Base-by-base conservation (phyloP, 64 coral and sea anemone genomes). In the Pocillopora damicornis region DNA sequence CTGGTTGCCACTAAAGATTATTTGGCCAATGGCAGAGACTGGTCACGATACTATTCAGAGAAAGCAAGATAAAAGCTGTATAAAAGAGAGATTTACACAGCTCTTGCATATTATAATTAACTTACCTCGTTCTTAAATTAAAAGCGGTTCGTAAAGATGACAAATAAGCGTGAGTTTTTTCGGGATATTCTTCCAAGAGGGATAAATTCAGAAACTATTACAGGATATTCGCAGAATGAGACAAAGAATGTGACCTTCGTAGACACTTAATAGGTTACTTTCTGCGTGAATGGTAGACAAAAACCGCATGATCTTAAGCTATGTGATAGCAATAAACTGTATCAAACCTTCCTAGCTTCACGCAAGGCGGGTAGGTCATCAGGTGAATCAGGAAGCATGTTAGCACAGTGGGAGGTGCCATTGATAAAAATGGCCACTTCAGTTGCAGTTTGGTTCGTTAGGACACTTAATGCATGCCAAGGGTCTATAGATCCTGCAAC, bases 401-500 rank as follows among this genome's bases (percentile, higher is more conserved):
- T 80, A 20, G 85, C 74, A 89, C 94, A 95, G 63, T 95, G 94
- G 5, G 90, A 92, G 2, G 94, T 95, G 37, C 94, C 94, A 6
- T 76, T 38, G 67, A 95, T 95, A 61, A 92, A 95, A 51, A 95
- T 90, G 15, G 90, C 81, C 20, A 87, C 60, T 63, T 92, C 80
- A 7, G 94, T 76, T 11, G 83, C 61, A 9, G 80, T 89, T 83
- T 79, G 81, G 22, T 95, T 92, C 38, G 76, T 57, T 18, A 95
- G 88, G 17, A 95, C 90, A 87, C 94, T 92, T 36, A 95, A 77
- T 15, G 81, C 65, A 74, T 95, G 94, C 94, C 94, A 95, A 13
- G 94, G 94, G 62, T 95, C 94, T 45, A 95, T 95, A 6, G 94
- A 95, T 56, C 94, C 94, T 95, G 42, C 6, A 60, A 88, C 8